phyloP scores from a whole-genome alignment of 1,140 invertebrate species.

The Lysiphlebus fabarum region DNA sequence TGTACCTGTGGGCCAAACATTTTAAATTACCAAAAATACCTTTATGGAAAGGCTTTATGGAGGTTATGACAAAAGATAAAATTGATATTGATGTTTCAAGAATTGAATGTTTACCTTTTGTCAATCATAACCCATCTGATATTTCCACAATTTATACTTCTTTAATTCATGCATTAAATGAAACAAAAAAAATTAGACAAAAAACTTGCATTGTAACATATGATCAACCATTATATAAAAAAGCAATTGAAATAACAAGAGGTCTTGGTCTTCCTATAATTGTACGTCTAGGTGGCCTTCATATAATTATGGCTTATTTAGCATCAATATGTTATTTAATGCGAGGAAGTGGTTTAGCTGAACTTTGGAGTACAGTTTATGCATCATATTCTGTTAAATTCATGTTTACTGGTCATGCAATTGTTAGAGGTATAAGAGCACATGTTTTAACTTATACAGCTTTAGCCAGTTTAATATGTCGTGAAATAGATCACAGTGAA shows the following conservation, averaged over 20 bases:
- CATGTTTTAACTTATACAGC: slow-evolving; percentile 40
- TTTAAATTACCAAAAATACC: slow-evolving; percentile 15
- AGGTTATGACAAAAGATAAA: slow-evolving; percentile 16
- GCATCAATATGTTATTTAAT: slow-evolving; percentile 47
- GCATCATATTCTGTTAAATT: slow-evolving; percentile 41
- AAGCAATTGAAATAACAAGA: slow-evolving; percentile 27
- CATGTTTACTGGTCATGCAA: slow-evolving; percentile 43
- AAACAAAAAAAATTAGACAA: slow-evolving; percentile 24
- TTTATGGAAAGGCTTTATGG: slow-evolving; percentile 33
- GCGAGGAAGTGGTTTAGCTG: slow-evolving; percentile 45
- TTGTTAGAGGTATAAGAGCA: slow-evolving; percentile 39
- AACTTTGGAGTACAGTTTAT: slow-evolving; percentile 40
- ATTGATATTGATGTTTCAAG: slow-evolving; percentile 10
- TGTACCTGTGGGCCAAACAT: slow-evolving; percentile 26
- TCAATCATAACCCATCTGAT: slow-evolving; percentile 19
- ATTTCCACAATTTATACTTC: slow-evolving; percentile 25
- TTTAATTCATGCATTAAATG: slow-evolving; percentile 18
- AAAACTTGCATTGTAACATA: slow-evolving; percentile 38
- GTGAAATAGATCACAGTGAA: not conserved
- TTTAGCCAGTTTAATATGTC: slow-evolving; percentile 38
- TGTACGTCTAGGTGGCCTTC: slow-evolving; percentile 35
- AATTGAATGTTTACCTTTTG: slow-evolving; percentile 25
- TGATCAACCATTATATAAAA: slow-evolving; percentile 33
- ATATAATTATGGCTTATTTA: slow-evolving; percentile 45
- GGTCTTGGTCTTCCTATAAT: slow-evolving; percentile 19